Percentiles rank a stretch among this genome's conserved stretches.
Conservation (phyloP, 1,140 invertebrate genomes). For the Lanistes nyassanus region DNA sequence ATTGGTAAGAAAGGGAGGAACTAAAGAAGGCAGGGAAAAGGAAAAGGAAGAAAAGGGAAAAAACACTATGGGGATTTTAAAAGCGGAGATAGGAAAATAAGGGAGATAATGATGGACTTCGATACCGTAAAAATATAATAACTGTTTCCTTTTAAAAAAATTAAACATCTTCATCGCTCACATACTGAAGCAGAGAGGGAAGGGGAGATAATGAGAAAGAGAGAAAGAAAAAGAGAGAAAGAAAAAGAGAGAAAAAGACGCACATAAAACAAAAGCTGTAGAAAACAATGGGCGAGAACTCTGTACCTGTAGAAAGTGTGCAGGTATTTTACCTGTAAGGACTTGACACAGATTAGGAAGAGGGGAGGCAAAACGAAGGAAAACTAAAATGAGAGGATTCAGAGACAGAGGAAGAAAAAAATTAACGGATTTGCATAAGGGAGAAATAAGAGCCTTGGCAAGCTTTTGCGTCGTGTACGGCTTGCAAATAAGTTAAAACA, state of each 20-base stretch:
- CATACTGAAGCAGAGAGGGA: slow-evolving; percentile 14
- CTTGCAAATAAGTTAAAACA: too few relatives aligned
- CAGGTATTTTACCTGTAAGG: too few relatives aligned
- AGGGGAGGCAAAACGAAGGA: background rate
- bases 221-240: slow-evolving; percentile 21
- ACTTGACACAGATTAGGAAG: background rate
- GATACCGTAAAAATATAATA: slow-evolving; percentile 1
- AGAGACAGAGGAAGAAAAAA: background rate
- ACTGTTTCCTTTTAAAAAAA: too few relatives aligned
- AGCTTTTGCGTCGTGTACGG: too few relatives aligned
- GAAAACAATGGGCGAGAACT: too few relatives aligned
- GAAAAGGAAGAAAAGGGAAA: slow-evolving; percentile 8
- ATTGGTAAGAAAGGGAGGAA: background rate
- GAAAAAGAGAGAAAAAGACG: slow-evolving; percentile 7
- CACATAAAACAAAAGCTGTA: too few relatives aligned
- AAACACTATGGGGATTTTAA: slow-evolving; percentile 1
- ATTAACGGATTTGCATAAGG: background rate
- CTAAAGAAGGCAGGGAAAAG: slow-evolving; percentile 6
- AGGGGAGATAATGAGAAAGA: slow-evolving; percentile 21
- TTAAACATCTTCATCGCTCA: too few relatives aligned
- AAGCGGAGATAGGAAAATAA: slow-evolving; percentile 13
- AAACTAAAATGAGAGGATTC: background rate
- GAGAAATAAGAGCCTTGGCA: background rate
- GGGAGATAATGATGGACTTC: background rate
- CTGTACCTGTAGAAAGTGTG: too few relatives aligned